Conservation (phyloP, 2,888 invertebrate genomes). For the Ashinkailepas kermadecensis region DNA sequence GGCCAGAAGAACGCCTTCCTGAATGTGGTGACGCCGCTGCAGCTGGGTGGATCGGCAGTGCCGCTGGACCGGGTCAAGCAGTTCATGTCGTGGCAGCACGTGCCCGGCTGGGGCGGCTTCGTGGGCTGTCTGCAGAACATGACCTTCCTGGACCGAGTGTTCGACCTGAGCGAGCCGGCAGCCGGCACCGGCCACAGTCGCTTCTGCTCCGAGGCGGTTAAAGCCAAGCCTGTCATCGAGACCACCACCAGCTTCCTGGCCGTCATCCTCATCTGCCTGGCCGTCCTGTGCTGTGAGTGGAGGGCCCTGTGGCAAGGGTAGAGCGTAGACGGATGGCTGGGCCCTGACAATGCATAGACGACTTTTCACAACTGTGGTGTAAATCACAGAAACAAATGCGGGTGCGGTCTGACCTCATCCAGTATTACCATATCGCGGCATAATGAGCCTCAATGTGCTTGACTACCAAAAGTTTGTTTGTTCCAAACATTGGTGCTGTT, state of each 20-base stretch:
- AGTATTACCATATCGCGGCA: too few relatives aligned
- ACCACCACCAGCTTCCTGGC: slow-evolving; percentile 81
- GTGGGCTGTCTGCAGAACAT: slow-evolving; percentile 86
- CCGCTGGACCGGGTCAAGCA: slow-evolving; percentile 56
- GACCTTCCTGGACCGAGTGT: slow-evolving; percentile 60
- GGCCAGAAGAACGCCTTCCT: slow-evolving; percentile 43
- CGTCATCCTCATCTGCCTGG: slow-evolving; percentile 79
- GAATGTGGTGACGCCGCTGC: slow-evolving; percentile 78
- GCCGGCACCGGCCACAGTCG: slow-evolving; percentile 61
- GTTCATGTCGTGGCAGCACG: slow-evolving; percentile 59
- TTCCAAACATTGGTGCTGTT: too few relatives aligned
- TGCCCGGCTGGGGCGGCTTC: slow-evolving; percentile 64
- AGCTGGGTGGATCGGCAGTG: slow-evolving; percentile 68
- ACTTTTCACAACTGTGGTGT: too few relatives aligned
- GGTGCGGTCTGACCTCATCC: too few relatives aligned
- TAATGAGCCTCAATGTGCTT: too few relatives aligned
- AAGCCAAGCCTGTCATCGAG: slow-evolving; percentile 69
- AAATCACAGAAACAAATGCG: too few relatives aligned
- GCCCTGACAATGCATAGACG: too few relatives aligned
- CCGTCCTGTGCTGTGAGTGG: slow-evolving; percentile 70
- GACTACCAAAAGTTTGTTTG: too few relatives aligned
- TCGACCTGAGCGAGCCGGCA: slow-evolving; percentile 76
- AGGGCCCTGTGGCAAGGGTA: neutral
- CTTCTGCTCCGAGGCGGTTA: slow-evolving; percentile 59
- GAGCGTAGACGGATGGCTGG: too few relatives aligned